Percentiles rank a stretch among this genome's conserved stretches.
phyloP scores from a whole-genome alignment of 2,888 invertebrate species.

The Tachina lurida region DNA sequence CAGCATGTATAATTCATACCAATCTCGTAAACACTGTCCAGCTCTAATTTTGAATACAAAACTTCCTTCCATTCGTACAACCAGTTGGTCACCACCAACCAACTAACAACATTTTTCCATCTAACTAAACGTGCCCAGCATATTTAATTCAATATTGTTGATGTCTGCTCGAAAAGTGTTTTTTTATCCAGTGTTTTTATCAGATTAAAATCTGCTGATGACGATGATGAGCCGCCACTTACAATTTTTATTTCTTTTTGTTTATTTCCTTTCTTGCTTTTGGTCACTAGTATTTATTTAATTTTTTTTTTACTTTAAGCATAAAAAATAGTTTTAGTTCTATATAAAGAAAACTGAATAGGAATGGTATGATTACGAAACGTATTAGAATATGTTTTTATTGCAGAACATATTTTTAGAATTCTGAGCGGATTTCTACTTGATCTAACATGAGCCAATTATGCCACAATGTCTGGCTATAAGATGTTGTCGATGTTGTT shows the following conservation, averaged over 20 bases:
- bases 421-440: conserved; percentile 59
- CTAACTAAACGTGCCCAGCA: conserved; percentile 62
- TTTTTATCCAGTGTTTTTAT: conserved; percentile 60
- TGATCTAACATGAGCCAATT: conserved; percentile 57
- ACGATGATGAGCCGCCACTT: conserved; percentile 57
- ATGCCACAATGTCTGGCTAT: conserved; percentile 60
- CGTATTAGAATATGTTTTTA: conserved; percentile 35
- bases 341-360: conserved; percentile 1
- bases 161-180: conserved; percentile 19
- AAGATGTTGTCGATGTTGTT: neutral
- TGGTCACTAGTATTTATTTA: conserved; percentile 48
- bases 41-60: neutral
- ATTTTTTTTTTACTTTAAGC: conserved; percentile 15
- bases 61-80: neutral
- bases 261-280: conserved; percentile 1
- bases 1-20: no score
- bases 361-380: neutral
- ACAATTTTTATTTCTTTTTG: neutral
- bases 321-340: conserved; percentile 41
- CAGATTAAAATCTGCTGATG: conserved; percentile 67
- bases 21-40: no score
- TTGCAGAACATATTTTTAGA: neutral
- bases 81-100: neutral
- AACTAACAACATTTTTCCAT: conserved; percentile 19
- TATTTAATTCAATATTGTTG: conserved; percentile 42